Base-by-base conservation (phyloP, 2,888 invertebrate species). In the Lymantria dispar region DNA sequence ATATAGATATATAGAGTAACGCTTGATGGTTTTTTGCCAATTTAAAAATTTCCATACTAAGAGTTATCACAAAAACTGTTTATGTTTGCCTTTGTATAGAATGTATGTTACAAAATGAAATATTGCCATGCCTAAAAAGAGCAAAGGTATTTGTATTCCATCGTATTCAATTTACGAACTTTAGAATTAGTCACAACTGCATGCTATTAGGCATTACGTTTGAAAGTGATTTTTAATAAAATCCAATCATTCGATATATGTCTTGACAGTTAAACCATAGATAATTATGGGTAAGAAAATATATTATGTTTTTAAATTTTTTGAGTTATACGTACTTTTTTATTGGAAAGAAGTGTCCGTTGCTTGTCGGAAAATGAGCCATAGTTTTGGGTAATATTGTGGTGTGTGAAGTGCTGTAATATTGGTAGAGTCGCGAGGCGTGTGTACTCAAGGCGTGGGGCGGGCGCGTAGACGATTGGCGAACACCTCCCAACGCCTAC, bases 401-500 rank as follows among this genome's bases (percentile, higher is more conserved):
- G 53, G 43, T 52, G 54, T 64, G 62, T 65, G 29, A 29, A 10
- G 3, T 29, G 29, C 11, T 29, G 3, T 11, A 29, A 5, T 12
- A n/a, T 29, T 12, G 30, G 22, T 29, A 38, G 39, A 13, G 66
- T 67, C 76, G 81, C 69, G 66, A 72, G 74, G 76, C 78, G 78
- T 74, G 75, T 56, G 53, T 44, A 40, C 62, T 64, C 66, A 70
- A 65, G 75, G 72, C 75, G 80, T 74, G 82, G 89, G 84, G 87
- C 88, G 87, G 91, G 85, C 83, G 67, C 73, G 78, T 76, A 75
- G 72, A 64, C 78, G 79, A 87, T 91, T 92, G 92, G 91, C 91
- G 88, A 85, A 81, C 88, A 86, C 91, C 91, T 91, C 87, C 92
- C 89, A 86, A 85, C 92, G 91, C 86, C 92, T 85, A 80, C 87